phyloP scores from a whole-genome alignment of 2,888 invertebrate genomes.

The Sminthurides aquaticus region DNA sequence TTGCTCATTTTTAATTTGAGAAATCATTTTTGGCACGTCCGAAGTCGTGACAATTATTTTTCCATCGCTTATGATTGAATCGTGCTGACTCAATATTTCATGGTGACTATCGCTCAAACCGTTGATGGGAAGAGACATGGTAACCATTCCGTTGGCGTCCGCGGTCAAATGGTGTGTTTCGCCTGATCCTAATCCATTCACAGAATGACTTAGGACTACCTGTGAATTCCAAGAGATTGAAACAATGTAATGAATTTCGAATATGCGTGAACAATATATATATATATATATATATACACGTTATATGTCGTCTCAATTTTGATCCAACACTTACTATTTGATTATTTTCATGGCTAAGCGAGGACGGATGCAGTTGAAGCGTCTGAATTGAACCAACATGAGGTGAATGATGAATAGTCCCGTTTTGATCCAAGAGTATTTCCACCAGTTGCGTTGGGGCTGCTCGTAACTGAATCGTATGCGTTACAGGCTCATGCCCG shows the following conservation, averaged over 20 bases:
- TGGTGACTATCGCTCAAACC: no score
- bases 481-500: no score
- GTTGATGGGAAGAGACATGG: not conserved
- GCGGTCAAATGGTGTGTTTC: not conserved
- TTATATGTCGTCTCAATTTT: not conserved
- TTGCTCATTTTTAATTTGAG: no score
- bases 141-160: not conserved
- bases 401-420: not conserved
- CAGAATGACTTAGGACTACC: not conserved
- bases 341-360: not conserved
- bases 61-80: no score
- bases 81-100: no score
- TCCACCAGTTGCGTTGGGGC: not conserved
- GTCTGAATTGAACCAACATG: not conserved
- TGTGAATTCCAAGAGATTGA: not conserved
- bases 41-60: no score
- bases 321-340: not conserved
- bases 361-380: not conserved
- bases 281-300: not conserved
- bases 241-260: not conserved
- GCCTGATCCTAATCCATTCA: not conserved
- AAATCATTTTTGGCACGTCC: no score
- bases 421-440: not conserved
- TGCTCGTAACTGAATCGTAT: not conserved
- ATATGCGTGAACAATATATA: no score